Percentiles rank a stretch among this genome's conserved stretches.
These are phyloP conservation scores for Alaudala cheleensis DNA, from an alignment of 2,113 vertebrate genomes.

Conservation along the genomic window DNA sequence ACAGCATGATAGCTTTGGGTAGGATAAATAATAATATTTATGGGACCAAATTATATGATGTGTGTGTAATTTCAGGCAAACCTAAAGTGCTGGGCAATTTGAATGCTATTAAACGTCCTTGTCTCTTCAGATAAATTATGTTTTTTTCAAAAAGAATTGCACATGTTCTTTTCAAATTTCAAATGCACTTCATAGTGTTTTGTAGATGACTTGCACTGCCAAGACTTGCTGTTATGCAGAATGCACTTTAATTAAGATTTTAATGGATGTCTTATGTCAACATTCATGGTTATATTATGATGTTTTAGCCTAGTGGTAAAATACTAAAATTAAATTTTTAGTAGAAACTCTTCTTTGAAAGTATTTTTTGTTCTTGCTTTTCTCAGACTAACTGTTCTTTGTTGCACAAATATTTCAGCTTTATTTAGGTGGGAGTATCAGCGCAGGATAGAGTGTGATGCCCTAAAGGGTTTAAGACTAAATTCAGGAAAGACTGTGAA, in stretches of 20 bases:
- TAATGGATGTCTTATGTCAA: slow-evolving; percentile 47
- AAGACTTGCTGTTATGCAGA: slow-evolving; percentile 30
- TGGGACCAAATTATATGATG: neutral
- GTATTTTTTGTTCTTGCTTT: neutral
- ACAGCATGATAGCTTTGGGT: neutral
- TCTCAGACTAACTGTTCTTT: neutral
- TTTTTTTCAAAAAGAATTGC: neutral
- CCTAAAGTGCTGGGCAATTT: neutral
- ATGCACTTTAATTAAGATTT: slow-evolving; percentile 55
- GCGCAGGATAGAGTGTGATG: neutral
- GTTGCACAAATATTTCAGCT: neutral
- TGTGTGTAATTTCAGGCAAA: neutral
- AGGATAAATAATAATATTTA: neutral
- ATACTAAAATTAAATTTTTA: slow-evolving; percentile 36
- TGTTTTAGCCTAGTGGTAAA: slow-evolving; percentile 18
- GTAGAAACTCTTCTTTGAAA: slow-evolving; percentile 12
- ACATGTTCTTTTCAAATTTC: neutral
- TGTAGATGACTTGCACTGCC: neutral
- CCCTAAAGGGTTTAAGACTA: neutral
- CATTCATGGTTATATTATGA: slow-evolving; percentile 11
- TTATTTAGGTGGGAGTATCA: neutral
- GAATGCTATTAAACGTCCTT: neutral
- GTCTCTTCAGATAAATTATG: neutral
- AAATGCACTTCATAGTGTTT: slow-evolving; percentile 11
- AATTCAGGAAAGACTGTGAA: neutral